Conservation (phyloP, 2,888 invertebrate genomes). For the Leistus spinibarbis region DNA sequence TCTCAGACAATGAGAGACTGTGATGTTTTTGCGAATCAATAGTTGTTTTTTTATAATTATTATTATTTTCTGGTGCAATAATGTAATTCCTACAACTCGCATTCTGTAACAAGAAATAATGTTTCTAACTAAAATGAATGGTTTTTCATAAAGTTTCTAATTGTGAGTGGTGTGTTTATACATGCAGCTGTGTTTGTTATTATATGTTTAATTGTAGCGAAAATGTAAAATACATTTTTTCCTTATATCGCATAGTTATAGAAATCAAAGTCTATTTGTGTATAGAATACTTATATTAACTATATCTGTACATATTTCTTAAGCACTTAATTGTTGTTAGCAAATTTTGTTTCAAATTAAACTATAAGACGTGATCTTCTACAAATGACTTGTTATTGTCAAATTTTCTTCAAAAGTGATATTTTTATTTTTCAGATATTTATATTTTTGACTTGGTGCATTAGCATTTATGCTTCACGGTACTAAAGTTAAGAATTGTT, state of each 20-base stretch:
- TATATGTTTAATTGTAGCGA: conserved; percentile 37
- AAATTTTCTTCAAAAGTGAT: neutral
- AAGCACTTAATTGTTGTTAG: conserved; percentile 37
- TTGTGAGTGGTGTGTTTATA: conserved; percentile 32
- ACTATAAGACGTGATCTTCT: conserved; percentile 31
- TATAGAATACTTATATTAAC: conserved; percentile 31
- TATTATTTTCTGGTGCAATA: conserved; percentile 29
- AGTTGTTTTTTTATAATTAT: neutral
- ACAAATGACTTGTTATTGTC: neutral
- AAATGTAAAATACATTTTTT: conserved; percentile 15
- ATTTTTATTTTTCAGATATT: neutral
- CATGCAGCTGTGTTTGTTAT: conserved; percentile 28
- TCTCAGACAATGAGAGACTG: conserved; percentile 15
- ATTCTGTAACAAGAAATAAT: conserved; percentile 6
- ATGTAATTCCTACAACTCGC: conserved; percentile 20
- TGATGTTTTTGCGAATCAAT: neutral
- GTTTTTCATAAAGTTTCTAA: conserved; percentile 33
- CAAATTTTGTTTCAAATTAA: conserved; percentile 31
- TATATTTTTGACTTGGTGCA: too few relatives aligned
- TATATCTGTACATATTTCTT: conserved; percentile 36
- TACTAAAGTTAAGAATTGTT: too few relatives aligned
- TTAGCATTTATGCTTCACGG: too few relatives aligned
- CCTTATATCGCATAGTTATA: conserved; percentile 23
- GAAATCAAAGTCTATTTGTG: conserved; percentile 35
- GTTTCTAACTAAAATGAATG: conserved; percentile 14